These are phyloP conservation scores for Drosophila orosa DNA, from an alignment of 1,140 invertebrate species.

Conservation along the genomic window DNA sequence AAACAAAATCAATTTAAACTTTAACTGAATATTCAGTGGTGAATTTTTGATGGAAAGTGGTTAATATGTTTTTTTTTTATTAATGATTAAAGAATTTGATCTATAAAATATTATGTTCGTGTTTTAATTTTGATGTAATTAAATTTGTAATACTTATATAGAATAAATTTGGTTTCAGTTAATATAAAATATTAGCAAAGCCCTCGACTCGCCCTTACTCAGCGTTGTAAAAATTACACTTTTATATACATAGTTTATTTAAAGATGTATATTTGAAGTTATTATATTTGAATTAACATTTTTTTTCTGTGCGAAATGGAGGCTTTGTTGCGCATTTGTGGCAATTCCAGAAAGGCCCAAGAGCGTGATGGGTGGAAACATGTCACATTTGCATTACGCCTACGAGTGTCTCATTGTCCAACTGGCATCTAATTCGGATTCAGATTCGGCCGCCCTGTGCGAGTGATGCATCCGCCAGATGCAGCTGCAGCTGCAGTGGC, in stretches of 20 bases:
- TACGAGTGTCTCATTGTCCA: conserved; percentile 30
- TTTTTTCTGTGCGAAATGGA: not conserved
- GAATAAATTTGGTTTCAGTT: not conserved
- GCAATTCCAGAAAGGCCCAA: conserved; percentile 6
- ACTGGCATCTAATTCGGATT: conserved; percentile 41
- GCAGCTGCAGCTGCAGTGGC: conserved; percentile 14
- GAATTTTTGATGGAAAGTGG: not conserved
- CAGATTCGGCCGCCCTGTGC: conserved; percentile 1
- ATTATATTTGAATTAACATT: too few relatives aligned
- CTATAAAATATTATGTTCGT: not conserved
- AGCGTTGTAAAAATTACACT: too few relatives aligned
- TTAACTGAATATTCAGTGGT: conserved; percentile 6
- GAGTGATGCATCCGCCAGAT: conserved; percentile 19
- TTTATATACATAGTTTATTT: too few relatives aligned
- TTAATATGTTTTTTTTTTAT: not conserved
- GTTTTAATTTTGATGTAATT: not conserved
- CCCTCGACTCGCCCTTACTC: too few relatives aligned
- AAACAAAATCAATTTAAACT: conserved; percentile 16
- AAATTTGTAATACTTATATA: not conserved
- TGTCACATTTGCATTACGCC: conserved; percentile 43
- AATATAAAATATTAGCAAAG: too few relatives aligned
- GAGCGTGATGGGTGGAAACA: conserved; percentile 19
- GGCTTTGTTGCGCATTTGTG: not conserved
- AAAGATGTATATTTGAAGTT: too few relatives aligned
- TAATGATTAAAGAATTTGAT: not conserved